Evolutionary conservation across 2,797 vertebrate species (phyloP).

Genomic region (Phataginus tetradactyla): DNA sequence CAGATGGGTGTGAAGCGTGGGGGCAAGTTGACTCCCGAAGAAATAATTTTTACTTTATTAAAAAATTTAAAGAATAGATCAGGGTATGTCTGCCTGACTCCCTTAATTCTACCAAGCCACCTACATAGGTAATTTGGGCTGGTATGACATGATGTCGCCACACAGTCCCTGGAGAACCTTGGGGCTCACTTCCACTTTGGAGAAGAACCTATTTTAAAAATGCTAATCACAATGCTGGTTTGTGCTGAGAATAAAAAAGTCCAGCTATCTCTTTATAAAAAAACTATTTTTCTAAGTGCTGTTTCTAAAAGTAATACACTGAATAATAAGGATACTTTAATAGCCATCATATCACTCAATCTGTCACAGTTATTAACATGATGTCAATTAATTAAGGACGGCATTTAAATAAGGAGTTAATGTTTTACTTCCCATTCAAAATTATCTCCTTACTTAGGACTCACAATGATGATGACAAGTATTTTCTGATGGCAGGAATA

Average conservation of each 20-base stretch:
- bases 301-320: constrained; percentile 17
- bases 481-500: constrained; percentile 29
- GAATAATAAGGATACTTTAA: constrained; percentile 49
- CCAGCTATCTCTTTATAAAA: background rate
- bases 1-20: background rate
- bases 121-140: background rate
- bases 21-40: background rate
- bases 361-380: constrained; percentile 39
- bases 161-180: background rate
- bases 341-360: constrained; percentile 36
- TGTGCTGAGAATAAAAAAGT: background rate
- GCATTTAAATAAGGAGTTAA: constrained; percentile 59
- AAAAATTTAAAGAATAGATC: background rate
- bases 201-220: background rate
- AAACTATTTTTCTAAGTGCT: background rate
- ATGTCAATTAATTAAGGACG: constrained; percentile 38
- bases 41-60: constrained; percentile 29
- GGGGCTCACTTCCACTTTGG: background rate
- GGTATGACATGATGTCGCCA: background rate
- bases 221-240: background rate
- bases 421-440: background rate
- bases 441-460: constrained; percentile 37
- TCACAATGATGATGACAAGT: background rate
- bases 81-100: background rate
- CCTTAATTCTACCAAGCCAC: background rate